Evolutionary conservation across 2,797 vertebrate species (phyloP), one percentile per base, ranked within the genome.

Genomic region (Champsocephalus esox): DNA sequence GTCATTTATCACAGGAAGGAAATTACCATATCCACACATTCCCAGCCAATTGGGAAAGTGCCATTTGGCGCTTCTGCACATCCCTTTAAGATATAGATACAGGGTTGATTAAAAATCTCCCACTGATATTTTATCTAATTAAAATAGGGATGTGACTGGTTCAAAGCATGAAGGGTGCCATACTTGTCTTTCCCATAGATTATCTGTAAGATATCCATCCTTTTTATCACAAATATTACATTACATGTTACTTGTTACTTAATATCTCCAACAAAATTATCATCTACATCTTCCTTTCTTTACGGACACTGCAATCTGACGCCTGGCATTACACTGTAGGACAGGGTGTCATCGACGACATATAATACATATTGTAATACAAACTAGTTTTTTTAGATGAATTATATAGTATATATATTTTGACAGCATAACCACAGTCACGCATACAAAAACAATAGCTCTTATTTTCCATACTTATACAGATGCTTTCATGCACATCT

Each of bases 1-100:
- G 55, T 80, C 16, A 88, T 88, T 87, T 70, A 87, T 88, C 73
- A 76, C 16, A 60, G 38, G 61, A 65, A 52, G 38, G 61, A 66
- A 50, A 80, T 28, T 49, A 50, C 48, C 62, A 62, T 57, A 34
- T 60, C 43, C 63, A 57, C 65, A 75, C 12, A 28, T 45, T 41
- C 19, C 62, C 17, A 51, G 58, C 12, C 38, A 59, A 46, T 46
- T 62, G 9, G 38, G 16, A 50, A 67, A 62, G 14, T 48, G 54
- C n/a, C 13, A 38, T 16, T 24, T 38, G 32, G 61, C 12, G 12
- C 7, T 44, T 69, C 21, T 46, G 12, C 11, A 10, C 28, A 13
- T 32, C 21, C 50, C 9, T 63, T 19, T 73, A 63, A 75, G 11
- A 74, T 62, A 70, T 1, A 48, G 9, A 51, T 60, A 72, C 24